A percentile compares a stretch with the other conserved stretches of the same genome.
phyloP scores from a whole-genome alignment of 2,797 vertebrate species.

The Acanthurus leucopareius region DNA sequence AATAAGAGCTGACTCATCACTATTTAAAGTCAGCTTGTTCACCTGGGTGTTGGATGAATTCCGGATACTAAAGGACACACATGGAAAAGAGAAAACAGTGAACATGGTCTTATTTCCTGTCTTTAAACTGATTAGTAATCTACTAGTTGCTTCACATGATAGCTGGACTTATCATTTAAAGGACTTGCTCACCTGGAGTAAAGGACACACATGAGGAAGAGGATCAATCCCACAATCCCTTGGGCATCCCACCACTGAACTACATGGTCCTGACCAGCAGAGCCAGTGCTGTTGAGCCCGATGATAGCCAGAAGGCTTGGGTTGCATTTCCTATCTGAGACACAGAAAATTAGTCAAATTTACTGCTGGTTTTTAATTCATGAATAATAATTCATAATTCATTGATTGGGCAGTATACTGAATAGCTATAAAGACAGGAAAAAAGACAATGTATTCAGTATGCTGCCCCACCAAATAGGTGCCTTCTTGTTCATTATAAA shows the following conservation, averaged over 20 bases:
- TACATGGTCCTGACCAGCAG: slow-evolving; percentile 85
- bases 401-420: too few relatives aligned
- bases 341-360: slow-evolving; percentile 2
- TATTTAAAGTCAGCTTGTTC: slow-evolving; percentile 96
- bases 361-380: background rate
- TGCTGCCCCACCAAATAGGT: too few relatives aligned
- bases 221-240: slow-evolving; percentile 94
- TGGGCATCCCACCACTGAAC: slow-evolving; percentile 99
- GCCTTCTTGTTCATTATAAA: too few relatives aligned
- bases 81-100: background rate
- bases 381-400: too few relatives aligned
- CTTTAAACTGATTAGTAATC: background rate
- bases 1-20: slow-evolving; percentile 95
- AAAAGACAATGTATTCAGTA: too few relatives aligned
- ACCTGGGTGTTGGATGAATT: slow-evolving; percentile 97
- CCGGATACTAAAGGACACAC: slow-evolving; percentile 87
- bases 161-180: background rate
- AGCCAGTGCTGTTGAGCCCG: slow-evolving; percentile 91
- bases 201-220: slow-evolving; percentile 97
- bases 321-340: slow-evolving; percentile 94
- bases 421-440: too few relatives aligned
- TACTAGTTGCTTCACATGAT: background rate
- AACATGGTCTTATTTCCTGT: background rate
- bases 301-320: slow-evolving; percentile 96
- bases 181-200: slow-evolving; percentile 92